A percentile compares a stretch with the other conserved stretches of the same genome.
Conservation (phyloP, 2,888 invertebrate species). For the Brachyopa scutellaris region DNA sequence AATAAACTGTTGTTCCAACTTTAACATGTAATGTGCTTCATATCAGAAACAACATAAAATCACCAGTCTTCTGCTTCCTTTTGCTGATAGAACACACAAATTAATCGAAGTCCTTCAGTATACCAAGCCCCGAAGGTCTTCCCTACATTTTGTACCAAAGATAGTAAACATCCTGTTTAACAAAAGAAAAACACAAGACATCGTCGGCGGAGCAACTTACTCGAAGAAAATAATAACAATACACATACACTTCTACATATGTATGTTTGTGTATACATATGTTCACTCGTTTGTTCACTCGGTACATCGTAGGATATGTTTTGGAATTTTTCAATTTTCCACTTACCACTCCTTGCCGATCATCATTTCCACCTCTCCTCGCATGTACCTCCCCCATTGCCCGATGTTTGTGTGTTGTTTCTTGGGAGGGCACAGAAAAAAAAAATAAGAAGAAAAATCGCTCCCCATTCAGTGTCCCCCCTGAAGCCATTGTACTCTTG, state of each 20-base stretch:
- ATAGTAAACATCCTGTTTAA: slow-evolving; percentile 69
- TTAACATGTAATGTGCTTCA: slow-evolving; percentile 58
- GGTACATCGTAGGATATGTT: slow-evolving; percentile 55
- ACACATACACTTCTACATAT: slow-evolving; percentile 5
- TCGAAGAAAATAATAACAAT: slow-evolving; percentile 34
- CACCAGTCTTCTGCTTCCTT: slow-evolving; percentile 11
- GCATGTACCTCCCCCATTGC: background rate
- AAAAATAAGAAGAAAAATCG: slow-evolving; percentile 5
- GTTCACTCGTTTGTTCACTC: no score
- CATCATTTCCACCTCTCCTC: background rate
- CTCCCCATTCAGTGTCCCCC: slow-evolving; percentile 17
- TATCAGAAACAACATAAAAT: slow-evolving; percentile 49
- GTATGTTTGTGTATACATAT: no score
- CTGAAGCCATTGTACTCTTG: slow-evolving; percentile 56
- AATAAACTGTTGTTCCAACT: slow-evolving; percentile 54
- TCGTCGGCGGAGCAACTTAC: slow-evolving; percentile 18
- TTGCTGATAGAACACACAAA: slow-evolving; percentile 48
- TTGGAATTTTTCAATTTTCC: slow-evolving; percentile 68
- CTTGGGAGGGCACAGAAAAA: background rate
- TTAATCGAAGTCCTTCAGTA: slow-evolving; percentile 66
- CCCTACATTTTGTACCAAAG: slow-evolving; percentile 42
- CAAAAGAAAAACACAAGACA: slow-evolving; percentile 24
- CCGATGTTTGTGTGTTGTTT: slow-evolving; percentile 10
- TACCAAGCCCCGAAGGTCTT: slow-evolving; percentile 62
- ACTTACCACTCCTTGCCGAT: slow-evolving; percentile 29